A percentile compares a stretch with the other conserved stretches of the same genome.
Conservation (phyloP, 1,140 invertebrate species). For the Trachymyrmex septentrionalis region DNA sequence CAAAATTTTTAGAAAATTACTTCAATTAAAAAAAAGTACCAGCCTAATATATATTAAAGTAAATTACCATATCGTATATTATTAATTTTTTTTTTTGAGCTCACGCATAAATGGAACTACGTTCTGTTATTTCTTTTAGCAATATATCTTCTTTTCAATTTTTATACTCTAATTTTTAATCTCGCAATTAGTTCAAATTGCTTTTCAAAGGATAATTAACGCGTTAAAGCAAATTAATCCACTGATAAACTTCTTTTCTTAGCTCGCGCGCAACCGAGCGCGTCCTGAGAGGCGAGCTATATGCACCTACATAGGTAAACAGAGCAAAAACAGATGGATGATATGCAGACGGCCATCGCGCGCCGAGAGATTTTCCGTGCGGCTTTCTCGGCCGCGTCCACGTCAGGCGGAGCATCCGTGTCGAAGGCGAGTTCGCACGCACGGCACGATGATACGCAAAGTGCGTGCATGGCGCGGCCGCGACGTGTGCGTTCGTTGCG, state of each 20-base stretch:
- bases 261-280: conserved; percentile 38
- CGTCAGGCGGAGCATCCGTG: conserved; percentile 21
- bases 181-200: not conserved
- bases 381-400: conserved; percentile 22
- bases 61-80: not conserved
- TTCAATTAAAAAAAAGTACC: too few relatives aligned
- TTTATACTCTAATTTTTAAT: not conserved
- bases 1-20: not conserved
- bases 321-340: conserved; percentile 57
- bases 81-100: not conserved
- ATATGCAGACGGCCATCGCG: conserved; percentile 5
- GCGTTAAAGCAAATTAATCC: conserved; percentile 37
- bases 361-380: conserved; percentile 34
- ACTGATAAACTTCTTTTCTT: conserved; percentile 19
- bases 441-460: conserved; percentile 55
- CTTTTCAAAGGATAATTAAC: not conserved
- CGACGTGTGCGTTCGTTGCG: conserved; percentile 37
- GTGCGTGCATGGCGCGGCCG: conserved; percentile 27
- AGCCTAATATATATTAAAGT: not conserved
- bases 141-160: conserved; percentile 14
- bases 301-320: conserved; percentile 36
- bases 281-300: not conserved
- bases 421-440: conserved; percentile 48
- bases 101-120: not conserved
- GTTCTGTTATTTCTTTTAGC: not conserved